Percentiles rank a stretch among this genome's conserved stretches.
These are phyloP conservation scores for Cyanoramphus novaezelandiae DNA, from an alignment of 2,113 vertebrate species.

Conservation along the genomic window DNA sequence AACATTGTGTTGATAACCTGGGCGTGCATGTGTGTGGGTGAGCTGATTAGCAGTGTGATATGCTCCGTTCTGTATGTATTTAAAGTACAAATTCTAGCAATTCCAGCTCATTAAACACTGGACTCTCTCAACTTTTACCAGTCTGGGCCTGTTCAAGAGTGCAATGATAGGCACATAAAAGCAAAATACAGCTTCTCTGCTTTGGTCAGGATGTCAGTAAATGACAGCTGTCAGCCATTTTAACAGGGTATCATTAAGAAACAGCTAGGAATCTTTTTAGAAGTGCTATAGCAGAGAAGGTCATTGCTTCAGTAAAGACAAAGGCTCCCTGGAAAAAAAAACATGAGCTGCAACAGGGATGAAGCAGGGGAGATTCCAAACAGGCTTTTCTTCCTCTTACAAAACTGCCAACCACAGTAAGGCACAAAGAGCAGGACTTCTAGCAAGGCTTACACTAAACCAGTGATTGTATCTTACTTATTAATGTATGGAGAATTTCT, in stretches of 20 bases:
- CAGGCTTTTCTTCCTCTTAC: not conserved
- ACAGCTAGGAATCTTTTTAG: not conserved
- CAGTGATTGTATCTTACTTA: not conserved
- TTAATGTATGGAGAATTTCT: not conserved
- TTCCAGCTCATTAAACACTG: conserved; percentile 16
- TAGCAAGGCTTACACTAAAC: not conserved
- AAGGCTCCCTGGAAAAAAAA: not conserved
- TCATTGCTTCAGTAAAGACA: not conserved
- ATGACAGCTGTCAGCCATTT: not conserved
- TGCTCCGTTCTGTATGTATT: not conserved
- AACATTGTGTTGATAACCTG: not conserved
- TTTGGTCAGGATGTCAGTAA: not conserved
- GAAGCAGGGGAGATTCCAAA: not conserved
- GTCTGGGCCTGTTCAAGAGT: conserved; percentile 9
- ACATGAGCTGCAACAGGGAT: not conserved
- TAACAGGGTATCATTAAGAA: not conserved
- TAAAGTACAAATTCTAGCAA: conserved; percentile 39
- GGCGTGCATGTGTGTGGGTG: not conserved
- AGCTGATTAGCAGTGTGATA: not conserved
- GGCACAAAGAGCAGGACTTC: not conserved
- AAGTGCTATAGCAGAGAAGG: not conserved
- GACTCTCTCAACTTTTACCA: conserved; percentile 4
- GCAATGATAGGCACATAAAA: conserved; percentile 3
- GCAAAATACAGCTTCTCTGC: not conserved
- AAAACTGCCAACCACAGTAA: not conserved